These are phyloP conservation scores for Nyctibius bracteatus DNA, from an alignment of 2,113 vertebrate species.

Conservation along the genomic window DNA sequence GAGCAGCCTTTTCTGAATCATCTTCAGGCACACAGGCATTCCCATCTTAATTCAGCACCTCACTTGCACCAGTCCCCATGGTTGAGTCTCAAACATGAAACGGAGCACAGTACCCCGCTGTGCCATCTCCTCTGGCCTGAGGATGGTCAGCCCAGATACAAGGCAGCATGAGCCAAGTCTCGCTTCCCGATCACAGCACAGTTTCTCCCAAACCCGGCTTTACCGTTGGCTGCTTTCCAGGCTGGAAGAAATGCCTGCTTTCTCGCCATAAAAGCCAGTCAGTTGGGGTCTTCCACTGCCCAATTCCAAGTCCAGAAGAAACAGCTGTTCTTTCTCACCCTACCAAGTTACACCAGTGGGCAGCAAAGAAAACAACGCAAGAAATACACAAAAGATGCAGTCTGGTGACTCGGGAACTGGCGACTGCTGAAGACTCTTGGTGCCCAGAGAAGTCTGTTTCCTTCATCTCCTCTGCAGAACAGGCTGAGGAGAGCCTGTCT, in stretches of 20 bases:
- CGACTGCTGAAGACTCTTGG: not conserved
- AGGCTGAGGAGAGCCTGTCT: not conserved
- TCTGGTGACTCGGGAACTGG: fast-evolving
- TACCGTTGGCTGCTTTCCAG: fast-evolving
- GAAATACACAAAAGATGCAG: not conserved
- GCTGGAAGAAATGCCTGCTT: not conserved
- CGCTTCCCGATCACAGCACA: not conserved
- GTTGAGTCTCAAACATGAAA: not conserved
- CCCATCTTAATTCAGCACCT: not conserved
- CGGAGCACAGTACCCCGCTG: not conserved
- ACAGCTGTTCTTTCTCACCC: not conserved
- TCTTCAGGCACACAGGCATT: not conserved
- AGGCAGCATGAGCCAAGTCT: not conserved
- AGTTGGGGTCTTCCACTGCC: not conserved
- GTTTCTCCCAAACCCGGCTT: not conserved
- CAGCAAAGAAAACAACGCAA: not conserved
- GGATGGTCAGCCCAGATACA: not conserved
- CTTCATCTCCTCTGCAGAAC: not conserved
- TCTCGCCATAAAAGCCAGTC: not conserved
- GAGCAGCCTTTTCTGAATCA: not conserved
- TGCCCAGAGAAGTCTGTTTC: not conserved
- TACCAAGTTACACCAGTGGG: not conserved
- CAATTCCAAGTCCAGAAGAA: not conserved
- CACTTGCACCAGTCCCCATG: not conserved
- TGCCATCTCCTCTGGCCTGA: not conserved